Evolutionary conservation across 2,888 invertebrate species (phyloP), one percentile per base, ranked within the genome.

Genomic region (Arctia plantaginis): DNA sequence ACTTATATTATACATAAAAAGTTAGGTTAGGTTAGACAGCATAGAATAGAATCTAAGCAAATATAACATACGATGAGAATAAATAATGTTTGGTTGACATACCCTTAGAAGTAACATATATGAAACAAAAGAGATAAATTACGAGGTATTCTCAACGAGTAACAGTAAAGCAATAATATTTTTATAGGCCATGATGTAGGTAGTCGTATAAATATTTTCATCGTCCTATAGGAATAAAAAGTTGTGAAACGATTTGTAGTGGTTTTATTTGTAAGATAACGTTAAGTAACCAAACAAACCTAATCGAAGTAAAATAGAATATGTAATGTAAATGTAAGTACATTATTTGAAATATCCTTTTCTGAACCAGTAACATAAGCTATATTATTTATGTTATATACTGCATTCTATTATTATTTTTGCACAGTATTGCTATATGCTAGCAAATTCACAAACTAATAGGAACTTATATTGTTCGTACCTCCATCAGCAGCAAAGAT

Each of bases 61-160:
- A 65, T 15, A 65, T 65, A 23, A 35, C 23, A 35, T 33, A 23
- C 3, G 20, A 35, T 23, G 2, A 64, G 3, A 55, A 18, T n/a
- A 3, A 59, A 10, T 23, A 20, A 59, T 59, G n/a, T 59, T n/a
- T n/a, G 39, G 0, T 51, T 51, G 23, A 51, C 20, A 59, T 59
- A 69, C 7, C 30, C 59, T n/a, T 39, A 18, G 20, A 13, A 69
- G 62, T 66, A 62, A 74, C 75, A 69, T 78, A 82, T 75, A 33
- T 69, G 59, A 80, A 55, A 80, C 81, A 82, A 84, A 80, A 80
- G 68, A 79, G 77, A 84, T 84, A 78, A 82, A 80, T 78, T 78
- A 81, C 69, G 72, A 64, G 41, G 71, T 65, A 78, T 82, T 80
- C 79, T 77, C 69, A 80, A 71, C 70, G 74, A 75, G 73, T 75